phyloP scores from a whole-genome alignment of 2,888 invertebrate species.

The Cheilosia scutellata region DNA sequence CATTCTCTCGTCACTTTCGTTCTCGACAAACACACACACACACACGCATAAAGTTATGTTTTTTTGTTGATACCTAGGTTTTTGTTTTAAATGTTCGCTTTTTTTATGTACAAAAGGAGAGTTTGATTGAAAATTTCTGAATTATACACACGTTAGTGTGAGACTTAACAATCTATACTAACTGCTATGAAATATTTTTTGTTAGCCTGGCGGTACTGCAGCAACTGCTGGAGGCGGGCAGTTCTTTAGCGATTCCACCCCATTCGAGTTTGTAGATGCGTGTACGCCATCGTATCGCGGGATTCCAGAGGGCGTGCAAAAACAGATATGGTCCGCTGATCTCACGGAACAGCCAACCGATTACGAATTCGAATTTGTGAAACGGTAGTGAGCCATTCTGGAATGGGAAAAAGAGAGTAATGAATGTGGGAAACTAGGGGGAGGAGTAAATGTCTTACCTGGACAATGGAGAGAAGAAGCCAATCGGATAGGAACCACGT shows the following conservation, averaged over 20 bases:
- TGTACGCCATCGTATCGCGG: constrained; percentile 96
- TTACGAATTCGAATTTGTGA: constrained; percentile 96
- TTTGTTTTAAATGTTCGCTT: background rate
- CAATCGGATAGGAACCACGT: constrained; percentile 99
- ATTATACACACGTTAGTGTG: background rate
- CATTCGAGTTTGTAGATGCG: constrained; percentile 95
- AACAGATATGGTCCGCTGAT: constrained; percentile 95
- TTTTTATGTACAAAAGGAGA: constrained; percentile 12
- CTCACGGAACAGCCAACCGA: constrained; percentile 98
- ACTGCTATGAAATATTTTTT: constrained; percentile 66
- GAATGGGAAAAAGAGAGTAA: constrained; percentile 75
- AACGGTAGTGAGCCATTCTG: constrained; percentile 96
- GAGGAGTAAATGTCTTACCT: constrained; percentile 84
- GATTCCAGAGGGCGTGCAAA: constrained; percentile 93
- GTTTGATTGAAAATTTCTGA: background rate
- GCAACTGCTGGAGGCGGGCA: constrained; percentile 87
- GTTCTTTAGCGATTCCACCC: constrained; percentile 97
- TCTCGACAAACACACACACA: background rate
- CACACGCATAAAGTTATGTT: background rate
- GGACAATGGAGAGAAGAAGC: constrained; percentile 94
- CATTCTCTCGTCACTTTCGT: background rate
- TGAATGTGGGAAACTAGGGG: background rate
- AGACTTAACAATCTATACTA: constrained; percentile 14
- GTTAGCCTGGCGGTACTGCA: constrained; percentile 82
- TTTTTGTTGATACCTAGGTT: background rate